Evolutionary conservation across 2,888 invertebrate species (phyloP).

Genomic region (Melipona bicolor): DNA sequence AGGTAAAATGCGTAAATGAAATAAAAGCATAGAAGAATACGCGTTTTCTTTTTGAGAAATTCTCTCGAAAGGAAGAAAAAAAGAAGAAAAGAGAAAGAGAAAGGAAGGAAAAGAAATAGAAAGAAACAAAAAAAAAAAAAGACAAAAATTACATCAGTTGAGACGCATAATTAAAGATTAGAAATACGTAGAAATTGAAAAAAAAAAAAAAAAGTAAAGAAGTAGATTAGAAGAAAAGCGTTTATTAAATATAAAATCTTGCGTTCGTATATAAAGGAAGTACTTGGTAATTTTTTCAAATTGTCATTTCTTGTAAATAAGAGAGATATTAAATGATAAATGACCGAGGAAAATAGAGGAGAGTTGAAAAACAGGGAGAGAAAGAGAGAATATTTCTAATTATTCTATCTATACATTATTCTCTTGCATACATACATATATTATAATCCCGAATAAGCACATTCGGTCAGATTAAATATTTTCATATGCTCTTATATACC

Average conservation of each 20-base stretch:
- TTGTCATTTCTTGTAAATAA: conserved; percentile 14
- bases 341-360: background rate
- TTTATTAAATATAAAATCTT: background rate
- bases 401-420: background rate
- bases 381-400: conserved; percentile 5
- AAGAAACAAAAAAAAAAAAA: background rate
- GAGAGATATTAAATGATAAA: background rate
- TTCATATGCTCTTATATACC: background rate
- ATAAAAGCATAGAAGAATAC: conserved; percentile 31
- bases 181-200: background rate
- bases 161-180: conserved; percentile 1
- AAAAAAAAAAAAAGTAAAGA: background rate
- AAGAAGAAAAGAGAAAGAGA: background rate
- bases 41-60: conserved; percentile 17
- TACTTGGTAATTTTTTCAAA: background rate
- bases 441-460: background rate
- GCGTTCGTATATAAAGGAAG: background rate
- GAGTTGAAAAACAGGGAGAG: background rate
- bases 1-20: conserved; percentile 8
- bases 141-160: background rate
- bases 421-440: background rate
- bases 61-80: background rate
- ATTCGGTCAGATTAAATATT: conserved; percentile 2
- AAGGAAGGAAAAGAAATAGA: background rate
- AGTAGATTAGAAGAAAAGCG: background rate